These are phyloP conservation scores for Lasioglossum calceatum DNA, from an alignment of 2,888 invertebrate species.

Conservation along the genomic window DNA sequence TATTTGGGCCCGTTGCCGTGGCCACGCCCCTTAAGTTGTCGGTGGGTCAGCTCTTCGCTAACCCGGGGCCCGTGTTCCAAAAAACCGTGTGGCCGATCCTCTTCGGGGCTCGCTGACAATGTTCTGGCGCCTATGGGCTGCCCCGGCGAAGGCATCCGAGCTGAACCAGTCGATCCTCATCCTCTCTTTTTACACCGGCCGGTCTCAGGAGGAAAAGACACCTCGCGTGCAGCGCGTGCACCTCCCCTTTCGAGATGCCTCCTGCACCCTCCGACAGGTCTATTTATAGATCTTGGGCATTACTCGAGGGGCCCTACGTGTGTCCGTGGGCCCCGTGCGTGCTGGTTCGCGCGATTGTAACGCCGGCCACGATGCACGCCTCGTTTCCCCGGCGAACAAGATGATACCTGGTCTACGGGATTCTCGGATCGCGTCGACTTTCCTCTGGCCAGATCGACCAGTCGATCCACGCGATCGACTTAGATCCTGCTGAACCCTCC, in stretches of 20 bases:
- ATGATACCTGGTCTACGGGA: slow-evolving; percentile 26
- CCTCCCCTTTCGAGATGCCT: slow-evolving; percentile 57
- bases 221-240: slow-evolving; percentile 71
- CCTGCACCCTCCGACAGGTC: slow-evolving; percentile 64
- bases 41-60: not conserved
- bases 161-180: slow-evolving; percentile 71
- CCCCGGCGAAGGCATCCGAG: slow-evolving; percentile 70
- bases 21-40: slow-evolving; percentile 50
- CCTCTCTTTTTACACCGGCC: slow-evolving; percentile 56
- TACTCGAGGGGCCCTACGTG: slow-evolving; percentile 67
- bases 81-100: slow-evolving; percentile 23
- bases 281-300: slow-evolving; percentile 75
- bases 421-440: slow-evolving; percentile 19
- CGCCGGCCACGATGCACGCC: slow-evolving; percentile 46
- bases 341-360: slow-evolving; percentile 47
- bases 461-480: not conserved
- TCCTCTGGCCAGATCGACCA: not conserved
- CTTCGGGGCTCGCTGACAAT: slow-evolving; percentile 29
- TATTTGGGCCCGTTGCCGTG: not conserved
- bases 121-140: slow-evolving; percentile 63
- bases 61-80: not conserved
- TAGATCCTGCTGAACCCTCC: not conserved
- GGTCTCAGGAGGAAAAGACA: slow-evolving; percentile 57
- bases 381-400: slow-evolving; percentile 59
- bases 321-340: slow-evolving; percentile 40